These are phyloP conservation scores for Anoplophora glabripennis DNA, from an alignment of 1,140 invertebrate species.

Conservation along the genomic window DNA sequence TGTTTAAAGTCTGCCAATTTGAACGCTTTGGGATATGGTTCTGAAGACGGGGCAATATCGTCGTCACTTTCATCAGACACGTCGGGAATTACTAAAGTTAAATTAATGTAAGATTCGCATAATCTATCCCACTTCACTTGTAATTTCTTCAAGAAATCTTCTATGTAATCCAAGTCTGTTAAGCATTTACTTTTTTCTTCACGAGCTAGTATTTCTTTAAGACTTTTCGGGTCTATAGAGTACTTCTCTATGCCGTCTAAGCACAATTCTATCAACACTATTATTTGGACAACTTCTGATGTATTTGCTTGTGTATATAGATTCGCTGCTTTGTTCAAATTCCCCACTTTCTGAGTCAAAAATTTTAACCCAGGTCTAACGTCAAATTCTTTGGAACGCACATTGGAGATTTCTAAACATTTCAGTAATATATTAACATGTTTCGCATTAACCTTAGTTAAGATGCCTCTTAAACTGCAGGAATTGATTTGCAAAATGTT, in stretches of 20 bases:
- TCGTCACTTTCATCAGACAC: slow-evolving; percentile 32
- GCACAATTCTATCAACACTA: slow-evolving; percentile 79
- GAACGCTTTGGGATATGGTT: slow-evolving; percentile 21
- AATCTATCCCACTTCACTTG: slow-evolving; percentile 45
- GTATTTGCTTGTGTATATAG: slow-evolving; percentile 90
- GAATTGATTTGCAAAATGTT: slow-evolving; percentile 58
- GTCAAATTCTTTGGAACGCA: slow-evolving; percentile 81
- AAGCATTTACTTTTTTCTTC: slow-evolving; percentile 57
- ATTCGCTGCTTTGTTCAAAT: slow-evolving; percentile 84
- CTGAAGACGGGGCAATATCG: slow-evolving; percentile 26
- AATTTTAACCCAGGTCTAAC: slow-evolving; percentile 87
- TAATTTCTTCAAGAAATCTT: slow-evolving; percentile 48
- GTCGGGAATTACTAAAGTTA: slow-evolving; percentile 43
- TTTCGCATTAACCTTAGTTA: slow-evolving; percentile 54
- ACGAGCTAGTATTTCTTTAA: slow-evolving; percentile 63
- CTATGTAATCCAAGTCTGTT: slow-evolving; percentile 52
- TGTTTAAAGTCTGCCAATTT: slow-evolving; percentile 39
- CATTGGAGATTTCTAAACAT: slow-evolving; percentile 77
- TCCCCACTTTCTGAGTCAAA: slow-evolving; percentile 87
- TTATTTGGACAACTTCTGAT: slow-evolving; percentile 86
- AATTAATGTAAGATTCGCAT: slow-evolving; percentile 44
- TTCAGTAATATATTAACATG: slow-evolving; percentile 70
- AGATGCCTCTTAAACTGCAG: slow-evolving; percentile 54
- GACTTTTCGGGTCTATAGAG: slow-evolving; percentile 59
- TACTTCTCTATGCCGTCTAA: slow-evolving; percentile 63